Percentiles rank a stretch among this genome's conserved stretches.
Conservation (phyloP, 2,797 vertebrate species). For the Zenarchopterus dispar region DNA sequence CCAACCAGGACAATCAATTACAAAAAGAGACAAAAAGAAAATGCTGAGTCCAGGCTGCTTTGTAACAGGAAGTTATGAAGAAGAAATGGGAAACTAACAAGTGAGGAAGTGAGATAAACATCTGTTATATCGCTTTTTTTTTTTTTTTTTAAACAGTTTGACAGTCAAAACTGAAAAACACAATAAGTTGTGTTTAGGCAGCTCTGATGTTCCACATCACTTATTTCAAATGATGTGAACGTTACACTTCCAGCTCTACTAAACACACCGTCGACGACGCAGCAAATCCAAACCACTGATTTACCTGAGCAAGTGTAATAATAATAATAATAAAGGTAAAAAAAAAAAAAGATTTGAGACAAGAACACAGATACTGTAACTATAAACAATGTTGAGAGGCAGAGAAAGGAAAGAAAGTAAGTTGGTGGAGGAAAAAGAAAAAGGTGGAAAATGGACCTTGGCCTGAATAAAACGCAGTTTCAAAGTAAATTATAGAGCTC, state of each 20-base stretch:
- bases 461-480: slow-evolving; percentile 42
- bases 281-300: background rate
- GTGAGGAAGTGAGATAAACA: slow-evolving; percentile 61
- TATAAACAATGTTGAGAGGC: background rate
- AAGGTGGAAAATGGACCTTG: slow-evolving; percentile 42
- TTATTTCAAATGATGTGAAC: slow-evolving; percentile 2
- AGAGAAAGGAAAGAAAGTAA: background rate
- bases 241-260: slow-evolving; percentile 5
- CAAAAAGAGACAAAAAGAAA: too few relatives aligned
- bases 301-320: background rate
- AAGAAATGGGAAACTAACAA: slow-evolving; percentile 10
- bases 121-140: slow-evolving; percentile 21
- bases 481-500: slow-evolving; percentile 17
- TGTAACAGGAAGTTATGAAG: slow-evolving; percentile 40
- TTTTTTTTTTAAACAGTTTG: slow-evolving; percentile 1
- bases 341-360: background rate
- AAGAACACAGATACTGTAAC: background rate
- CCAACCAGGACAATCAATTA: background rate
- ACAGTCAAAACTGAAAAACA: background rate
- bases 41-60: background rate
- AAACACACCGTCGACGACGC: slow-evolving; percentile 15
- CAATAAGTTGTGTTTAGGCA: background rate
- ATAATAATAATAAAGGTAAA: background rate
- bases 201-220: background rate
- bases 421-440: background rate